Conservation (phyloP, 1,140 invertebrate species). For the Leguminivora glycinivorella region DNA sequence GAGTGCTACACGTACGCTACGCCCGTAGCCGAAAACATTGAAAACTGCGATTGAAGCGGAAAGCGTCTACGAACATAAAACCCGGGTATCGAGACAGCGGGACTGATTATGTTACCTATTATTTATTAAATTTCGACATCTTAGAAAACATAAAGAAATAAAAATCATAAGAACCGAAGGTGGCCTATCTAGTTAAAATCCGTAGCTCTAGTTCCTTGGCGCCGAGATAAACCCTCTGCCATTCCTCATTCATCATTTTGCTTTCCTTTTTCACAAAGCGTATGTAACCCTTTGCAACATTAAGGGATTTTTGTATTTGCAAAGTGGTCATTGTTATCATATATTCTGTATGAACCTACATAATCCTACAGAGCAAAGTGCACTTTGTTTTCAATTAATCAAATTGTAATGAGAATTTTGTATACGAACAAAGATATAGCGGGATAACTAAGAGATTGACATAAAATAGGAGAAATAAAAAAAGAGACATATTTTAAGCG, state of each 20-base stretch:
- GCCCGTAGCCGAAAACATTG: too few species aligned
- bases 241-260: slow-evolving; percentile 39
- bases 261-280: slow-evolving; percentile 21
- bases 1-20: too few species aligned
- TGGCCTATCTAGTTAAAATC: background rate
- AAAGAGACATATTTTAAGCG: too few species aligned
- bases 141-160: too few species aligned
- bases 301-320: slow-evolving; percentile 21
- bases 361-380: background rate
- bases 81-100: too few species aligned
- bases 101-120: too few species aligned
- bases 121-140: too few species aligned
- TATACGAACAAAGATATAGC: too few species aligned
- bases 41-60: too few species aligned
- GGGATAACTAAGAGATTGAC: too few species aligned
- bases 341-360: slow-evolving; percentile 4
- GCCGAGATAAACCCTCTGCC: slow-evolving; percentile 34
- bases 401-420: background rate
- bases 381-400: background rate
- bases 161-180: background rate
- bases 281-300: slow-evolving; percentile 26
- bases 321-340: slow-evolving; percentile 19
- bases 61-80: too few species aligned
- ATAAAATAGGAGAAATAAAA: too few species aligned
- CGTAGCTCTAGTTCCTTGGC: background rate